Evolutionary conservation across 2,888 invertebrate species (phyloP), one percentile per base, ranked within the genome.

Genomic region (Gryllus longicercus): DNA sequence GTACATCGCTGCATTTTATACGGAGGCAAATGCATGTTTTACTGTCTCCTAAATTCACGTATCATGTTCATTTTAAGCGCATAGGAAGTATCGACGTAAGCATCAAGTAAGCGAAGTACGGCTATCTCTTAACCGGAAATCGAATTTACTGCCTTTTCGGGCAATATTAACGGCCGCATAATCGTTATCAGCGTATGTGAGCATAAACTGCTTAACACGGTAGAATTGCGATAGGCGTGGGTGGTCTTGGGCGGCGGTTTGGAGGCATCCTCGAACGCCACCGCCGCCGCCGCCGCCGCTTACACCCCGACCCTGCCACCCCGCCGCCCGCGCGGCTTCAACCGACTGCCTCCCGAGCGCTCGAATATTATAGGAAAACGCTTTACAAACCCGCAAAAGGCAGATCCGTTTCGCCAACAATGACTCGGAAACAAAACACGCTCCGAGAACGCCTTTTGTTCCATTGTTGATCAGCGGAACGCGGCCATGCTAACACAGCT

Each of bases 361-460:
- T 63, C 63, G 63, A 63, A 63, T 63, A 63, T 63, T 63, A 63
- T 63, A 63, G 63, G 63, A 63, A 63, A 63, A 63, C 63, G 63
- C 63, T 63, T 63, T 63, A 63, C 63, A 63, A 63, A 63, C 16
- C 63, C 63, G 63, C 14, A n/a, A 63, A 63, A 63, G n/a, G 63
- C 63, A 38, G 38, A 38, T 38, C 38, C 38, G 38, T 63, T 63
- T 63, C 63, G 63, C 63, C 63, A 63, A 63, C 63, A 14, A 63
- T n/a, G 63, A 63, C 63, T 63, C 38, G 38, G 63, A 63, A 63
- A 63, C 63, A 63, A 63, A 63, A 63, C 63, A 63, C 14, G 63
- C n/a, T 63, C 63, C 8, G 63, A 63, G 63, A 63, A 18, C 63
- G 63, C n/a, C 63, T 63, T 63, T 63, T 63, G 63, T 63, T 63